These are phyloP conservation scores for Pollenia angustigena DNA, from an alignment of 2,888 invertebrate genomes.

Conservation along the genomic window DNA sequence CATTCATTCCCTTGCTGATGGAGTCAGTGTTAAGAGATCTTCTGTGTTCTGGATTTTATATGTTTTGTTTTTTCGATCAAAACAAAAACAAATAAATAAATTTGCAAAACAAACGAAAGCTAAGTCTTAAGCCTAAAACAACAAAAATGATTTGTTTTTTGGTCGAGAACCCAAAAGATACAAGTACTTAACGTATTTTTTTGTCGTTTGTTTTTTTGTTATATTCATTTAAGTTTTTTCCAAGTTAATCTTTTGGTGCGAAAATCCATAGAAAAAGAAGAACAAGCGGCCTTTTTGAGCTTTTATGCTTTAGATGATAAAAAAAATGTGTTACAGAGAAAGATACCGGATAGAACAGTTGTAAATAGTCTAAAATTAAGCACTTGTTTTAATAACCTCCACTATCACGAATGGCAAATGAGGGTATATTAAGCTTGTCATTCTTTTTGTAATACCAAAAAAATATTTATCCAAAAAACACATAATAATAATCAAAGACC, in stretches of 20 bases:
- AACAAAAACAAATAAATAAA: conserved; percentile 65
- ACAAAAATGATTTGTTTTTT: conserved; percentile 71
- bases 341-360: conserved; percentile 21
- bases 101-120: conserved; percentile 39
- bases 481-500: too few species aligned
- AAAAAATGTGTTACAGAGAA: conserved; percentile 45
- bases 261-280: conserved; percentile 39
- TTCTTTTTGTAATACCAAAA: too few species aligned
- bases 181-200: conserved; percentile 66
- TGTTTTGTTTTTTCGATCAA: conserved; percentile 37
- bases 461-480: too few species aligned
- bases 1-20: not conserved
- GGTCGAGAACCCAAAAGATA: conserved; percentile 54
- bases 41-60: conserved; percentile 63
- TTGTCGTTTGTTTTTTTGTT: conserved; percentile 24
- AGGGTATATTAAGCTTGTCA: too few species aligned
- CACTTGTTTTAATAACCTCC: not conserved
- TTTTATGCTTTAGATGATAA: conserved; percentile 70
- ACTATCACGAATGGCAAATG: too few species aligned
- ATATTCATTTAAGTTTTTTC: conserved; percentile 2
- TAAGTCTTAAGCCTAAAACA: conserved; percentile 49
- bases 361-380: not conserved
- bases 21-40: conserved; percentile 68
- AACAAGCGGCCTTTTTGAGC: conserved; percentile 70
- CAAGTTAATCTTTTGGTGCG: not conserved